Evolutionary conservation across 2,888 invertebrate species (phyloP).

Genomic region (Bembecia ichneumoniformis): DNA sequence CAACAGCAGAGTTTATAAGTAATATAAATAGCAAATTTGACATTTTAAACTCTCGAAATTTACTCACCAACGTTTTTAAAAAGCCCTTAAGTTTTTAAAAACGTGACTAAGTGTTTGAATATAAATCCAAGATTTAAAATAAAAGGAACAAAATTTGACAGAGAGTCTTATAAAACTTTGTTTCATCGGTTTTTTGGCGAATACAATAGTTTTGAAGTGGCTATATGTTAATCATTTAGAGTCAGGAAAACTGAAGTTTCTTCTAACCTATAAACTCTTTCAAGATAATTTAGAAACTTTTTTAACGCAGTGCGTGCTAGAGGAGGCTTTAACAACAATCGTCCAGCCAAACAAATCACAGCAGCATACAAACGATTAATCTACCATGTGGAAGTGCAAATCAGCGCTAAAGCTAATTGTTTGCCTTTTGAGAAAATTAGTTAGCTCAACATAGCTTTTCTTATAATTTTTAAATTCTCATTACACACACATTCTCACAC

Average conservation of each 20-base stretch:
- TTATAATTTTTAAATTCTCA: too few relatives aligned
- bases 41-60: conserved; percentile 3
- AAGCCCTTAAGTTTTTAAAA: not conserved
- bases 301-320: conserved; percentile 5
- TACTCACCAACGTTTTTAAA: conserved; percentile 1
- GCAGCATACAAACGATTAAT: not conserved
- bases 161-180: conserved; percentile 3
- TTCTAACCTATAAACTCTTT: conserved; percentile 6
- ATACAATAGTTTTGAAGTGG: conserved; percentile 4
- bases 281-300: conserved; percentile 5
- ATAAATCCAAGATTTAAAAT: not conserved
- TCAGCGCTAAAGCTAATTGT: too few relatives aligned
- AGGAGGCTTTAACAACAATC: not conserved
- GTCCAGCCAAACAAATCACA: not conserved
- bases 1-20: conserved; percentile 1
- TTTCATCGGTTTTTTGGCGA: conserved; percentile 3
- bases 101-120: too few relatives aligned
- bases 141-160: not conserved
- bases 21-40: too few relatives aligned
- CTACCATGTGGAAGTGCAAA: not conserved
- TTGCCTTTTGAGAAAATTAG: too few relatives aligned
- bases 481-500: too few relatives aligned
- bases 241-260: conserved; percentile 6
- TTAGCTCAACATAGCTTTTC: too few relatives aligned
- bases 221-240: conserved; percentile 4